Conservation (phyloP, 1,140 invertebrate genomes). For the Acromyrmex echinatior region DNA sequence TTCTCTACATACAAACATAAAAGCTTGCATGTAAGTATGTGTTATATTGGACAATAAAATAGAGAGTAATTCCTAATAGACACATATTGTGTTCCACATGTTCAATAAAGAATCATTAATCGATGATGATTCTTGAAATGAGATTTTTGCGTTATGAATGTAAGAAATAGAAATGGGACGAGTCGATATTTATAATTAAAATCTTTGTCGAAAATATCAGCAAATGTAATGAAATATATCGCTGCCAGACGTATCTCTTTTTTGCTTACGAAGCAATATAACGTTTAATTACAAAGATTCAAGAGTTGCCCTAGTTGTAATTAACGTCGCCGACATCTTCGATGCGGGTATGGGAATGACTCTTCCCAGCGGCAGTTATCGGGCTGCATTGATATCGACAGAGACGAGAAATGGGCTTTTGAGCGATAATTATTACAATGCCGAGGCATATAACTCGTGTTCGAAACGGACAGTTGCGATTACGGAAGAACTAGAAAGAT, state of each 20-base stretch:
- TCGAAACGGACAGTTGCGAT: conserved; percentile 21
- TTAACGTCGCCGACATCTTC: conserved; percentile 45
- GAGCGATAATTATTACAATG: conserved; percentile 50
- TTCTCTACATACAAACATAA: background rate
- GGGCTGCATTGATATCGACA: conserved; percentile 26
- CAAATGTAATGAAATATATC: conserved; percentile 24
- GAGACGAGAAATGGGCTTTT: conserved; percentile 22
- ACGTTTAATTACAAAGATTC: conserved; percentile 50
- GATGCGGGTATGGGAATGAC: background rate
- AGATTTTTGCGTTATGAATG: background rate
- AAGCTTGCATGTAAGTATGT: background rate
- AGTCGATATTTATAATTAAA: conserved; percentile 44
- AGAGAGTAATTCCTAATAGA: background rate
- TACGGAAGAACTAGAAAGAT: background rate
- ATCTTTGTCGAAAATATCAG: conserved; percentile 27
- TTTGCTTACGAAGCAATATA: conserved; percentile 4
- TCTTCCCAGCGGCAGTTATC: conserved; percentile 28
- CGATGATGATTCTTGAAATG: background rate
- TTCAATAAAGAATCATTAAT: background rate
- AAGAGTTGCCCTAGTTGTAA: conserved; percentile 47
- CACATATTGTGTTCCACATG: background rate
- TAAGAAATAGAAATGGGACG: background rate
- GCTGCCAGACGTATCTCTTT: background rate
- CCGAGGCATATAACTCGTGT: background rate
- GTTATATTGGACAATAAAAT: background rate